Percentiles rank a stretch among this genome's conserved stretches.
Evolutionary conservation across 2,113 vertebrate species (phyloP).

Genomic region (Psittacula cyanocephala): DNA sequence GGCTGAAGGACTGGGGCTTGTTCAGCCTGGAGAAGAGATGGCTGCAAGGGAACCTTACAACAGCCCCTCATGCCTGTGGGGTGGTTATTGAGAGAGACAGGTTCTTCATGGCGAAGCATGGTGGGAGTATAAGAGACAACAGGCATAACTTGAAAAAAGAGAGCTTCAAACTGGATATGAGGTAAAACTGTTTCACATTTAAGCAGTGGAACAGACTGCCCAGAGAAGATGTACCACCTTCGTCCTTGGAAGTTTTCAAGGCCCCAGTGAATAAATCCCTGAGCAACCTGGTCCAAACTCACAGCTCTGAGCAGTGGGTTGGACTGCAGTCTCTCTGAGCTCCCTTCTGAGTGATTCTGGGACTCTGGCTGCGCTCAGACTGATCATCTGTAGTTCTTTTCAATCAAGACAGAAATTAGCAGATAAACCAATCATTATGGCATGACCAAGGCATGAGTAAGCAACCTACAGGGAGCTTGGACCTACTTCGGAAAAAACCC

Average conservation of each 20-base stretch:
- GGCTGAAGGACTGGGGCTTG: background rate
- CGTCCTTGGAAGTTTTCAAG: background rate
- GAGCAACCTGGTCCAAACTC: background rate
- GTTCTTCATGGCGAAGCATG: background rate
- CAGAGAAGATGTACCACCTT: background rate
- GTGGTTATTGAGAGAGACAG: background rate
- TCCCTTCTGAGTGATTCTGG: background rate
- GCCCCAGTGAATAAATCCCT: background rate
- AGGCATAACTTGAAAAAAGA: background rate
- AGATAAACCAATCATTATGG: background rate
- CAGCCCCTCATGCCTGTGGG: background rate
- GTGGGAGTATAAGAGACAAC: background rate
- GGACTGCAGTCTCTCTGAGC: background rate
- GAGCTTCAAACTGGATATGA: background rate
- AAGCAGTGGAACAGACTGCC: background rate
- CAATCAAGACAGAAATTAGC: background rate
- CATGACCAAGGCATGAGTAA: conserved; percentile 21
- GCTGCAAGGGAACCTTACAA: background rate
- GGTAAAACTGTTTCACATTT: background rate
- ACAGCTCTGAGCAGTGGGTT: background rate
- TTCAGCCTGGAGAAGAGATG: background rate
- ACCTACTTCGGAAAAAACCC: background rate
- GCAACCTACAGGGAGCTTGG: background rate
- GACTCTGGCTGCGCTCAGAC: background rate
- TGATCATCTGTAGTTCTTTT: background rate